phyloP scores from a whole-genome alignment of 1,140 invertebrate species.

The Pinna nobilis region DNA sequence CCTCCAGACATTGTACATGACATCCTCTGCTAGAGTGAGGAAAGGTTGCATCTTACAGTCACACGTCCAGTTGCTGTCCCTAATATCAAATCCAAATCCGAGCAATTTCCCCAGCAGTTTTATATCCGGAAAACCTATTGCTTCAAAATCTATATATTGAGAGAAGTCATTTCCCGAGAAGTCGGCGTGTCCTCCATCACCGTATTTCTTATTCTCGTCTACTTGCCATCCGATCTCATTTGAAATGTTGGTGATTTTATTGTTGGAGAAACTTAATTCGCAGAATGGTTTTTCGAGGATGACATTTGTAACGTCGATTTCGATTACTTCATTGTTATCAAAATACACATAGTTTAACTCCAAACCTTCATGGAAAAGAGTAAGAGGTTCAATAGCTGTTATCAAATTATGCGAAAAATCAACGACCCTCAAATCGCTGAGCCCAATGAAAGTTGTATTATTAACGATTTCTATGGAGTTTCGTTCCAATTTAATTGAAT shows the following conservation, averaged over 20 bases:
- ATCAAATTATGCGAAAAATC: slow-evolving; percentile 28
- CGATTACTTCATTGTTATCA: background rate
- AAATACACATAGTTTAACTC: background rate
- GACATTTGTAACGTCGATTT: slow-evolving; percentile 22
- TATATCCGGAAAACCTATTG: background rate
- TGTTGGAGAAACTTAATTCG: background rate
- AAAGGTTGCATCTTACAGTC: slow-evolving; percentile 8
- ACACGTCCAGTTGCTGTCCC: background rate
- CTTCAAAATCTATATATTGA: background rate
- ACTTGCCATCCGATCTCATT: background rate
- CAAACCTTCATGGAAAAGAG: background rate
- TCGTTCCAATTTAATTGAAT: slow-evolving; percentile 8
- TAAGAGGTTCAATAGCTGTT: background rate
- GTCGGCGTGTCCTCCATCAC: slow-evolving; percentile 1
- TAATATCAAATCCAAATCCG: slow-evolving; percentile 2
- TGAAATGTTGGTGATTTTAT: background rate
- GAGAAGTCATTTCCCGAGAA: background rate
- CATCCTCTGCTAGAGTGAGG: background rate
- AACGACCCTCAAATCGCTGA: slow-evolving; percentile 7
- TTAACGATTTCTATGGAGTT: slow-evolving; percentile 13
- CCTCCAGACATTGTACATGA: background rate
- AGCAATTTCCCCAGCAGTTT: background rate
- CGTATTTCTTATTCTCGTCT: background rate
- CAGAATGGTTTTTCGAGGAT: slow-evolving; percentile 5
- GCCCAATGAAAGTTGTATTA: background rate